Evolutionary conservation across 2,888 invertebrate species (phyloP).

Genomic region (Hartigia nigra): DNA sequence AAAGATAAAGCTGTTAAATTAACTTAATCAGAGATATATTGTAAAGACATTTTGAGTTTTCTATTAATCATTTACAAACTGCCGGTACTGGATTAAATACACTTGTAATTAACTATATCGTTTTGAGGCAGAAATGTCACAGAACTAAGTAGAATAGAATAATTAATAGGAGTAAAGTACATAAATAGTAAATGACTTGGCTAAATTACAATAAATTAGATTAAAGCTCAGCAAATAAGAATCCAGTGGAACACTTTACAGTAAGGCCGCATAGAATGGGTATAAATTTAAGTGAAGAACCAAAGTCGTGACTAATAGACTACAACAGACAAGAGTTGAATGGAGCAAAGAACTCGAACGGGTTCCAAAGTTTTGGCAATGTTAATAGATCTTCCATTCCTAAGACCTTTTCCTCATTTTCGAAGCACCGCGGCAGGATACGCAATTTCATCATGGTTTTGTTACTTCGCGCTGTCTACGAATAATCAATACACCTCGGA

Average conservation of each 20-base stretch:
- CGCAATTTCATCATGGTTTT: not conserved
- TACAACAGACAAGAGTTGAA: too few species aligned
- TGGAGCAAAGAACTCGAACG: not conserved
- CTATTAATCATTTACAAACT: not conserved
- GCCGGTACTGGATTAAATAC: not conserved
- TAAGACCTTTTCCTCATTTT: not conserved
- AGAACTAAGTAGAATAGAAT: too few species aligned
- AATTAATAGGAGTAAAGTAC: not conserved
- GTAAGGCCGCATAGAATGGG: too few species aligned
- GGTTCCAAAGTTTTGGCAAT: not conserved
- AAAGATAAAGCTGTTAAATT: not conserved
- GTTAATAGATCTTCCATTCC: not conserved
- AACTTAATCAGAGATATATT: not conserved
- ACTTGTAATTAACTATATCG: not conserved
- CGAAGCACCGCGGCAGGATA: not conserved
- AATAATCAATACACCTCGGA: not conserved
- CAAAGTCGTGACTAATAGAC: too few species aligned
- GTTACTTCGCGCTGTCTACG: not conserved
- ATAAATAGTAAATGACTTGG: not conserved
- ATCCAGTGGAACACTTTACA: too few species aligned
- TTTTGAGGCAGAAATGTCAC: too few species aligned
- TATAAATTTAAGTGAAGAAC: too few species aligned
- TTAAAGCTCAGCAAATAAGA: not conserved
- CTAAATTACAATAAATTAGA: not conserved
- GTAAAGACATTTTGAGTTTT: not conserved